Percentiles rank a stretch among this genome's conserved stretches.
Evolutionary conservation across 2,113 vertebrate genomes (phyloP).

Genomic region (Hoplias malabaricus): DNA sequence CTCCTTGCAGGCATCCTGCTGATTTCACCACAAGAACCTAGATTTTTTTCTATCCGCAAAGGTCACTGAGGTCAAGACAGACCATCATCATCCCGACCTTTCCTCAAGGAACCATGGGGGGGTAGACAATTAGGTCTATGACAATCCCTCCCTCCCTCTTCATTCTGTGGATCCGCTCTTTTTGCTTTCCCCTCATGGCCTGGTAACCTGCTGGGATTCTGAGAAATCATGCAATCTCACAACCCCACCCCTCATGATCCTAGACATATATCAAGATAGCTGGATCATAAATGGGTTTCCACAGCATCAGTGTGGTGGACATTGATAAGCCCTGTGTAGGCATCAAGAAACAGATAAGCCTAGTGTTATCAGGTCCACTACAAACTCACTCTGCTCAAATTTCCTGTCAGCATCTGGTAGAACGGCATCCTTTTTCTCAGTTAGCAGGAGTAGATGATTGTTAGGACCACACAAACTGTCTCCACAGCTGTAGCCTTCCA

Average conservation of each 20-base stretch:
- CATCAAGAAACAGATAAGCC: neutral
- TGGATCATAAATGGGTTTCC: too few relatives aligned
- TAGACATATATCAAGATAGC: too few relatives aligned
- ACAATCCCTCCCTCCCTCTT: too few relatives aligned
- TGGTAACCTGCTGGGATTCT: neutral
- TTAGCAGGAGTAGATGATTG: neutral
- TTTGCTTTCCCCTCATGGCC: neutral
- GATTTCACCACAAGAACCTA: neutral
- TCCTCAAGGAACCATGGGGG: neutral
- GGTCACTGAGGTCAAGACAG: neutral
- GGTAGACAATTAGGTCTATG: neutral
- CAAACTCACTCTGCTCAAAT: neutral
- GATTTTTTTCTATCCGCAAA: neutral
- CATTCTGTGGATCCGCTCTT: too few relatives aligned
- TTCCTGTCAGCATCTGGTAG: neutral
- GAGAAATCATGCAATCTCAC: too few relatives aligned
- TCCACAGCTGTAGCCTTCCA: neutral
- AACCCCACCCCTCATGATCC: too few relatives aligned
- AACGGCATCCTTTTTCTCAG: neutral
- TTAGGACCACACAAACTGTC: neutral
- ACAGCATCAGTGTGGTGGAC: neutral
- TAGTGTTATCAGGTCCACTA: neutral
- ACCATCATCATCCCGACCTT: neutral
- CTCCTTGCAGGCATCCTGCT: neutral
- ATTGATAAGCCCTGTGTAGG: neutral